These are phyloP conservation scores for Chrosomus eos DNA, from an alignment of 2,797 vertebrate genomes.

Conservation along the genomic window DNA sequence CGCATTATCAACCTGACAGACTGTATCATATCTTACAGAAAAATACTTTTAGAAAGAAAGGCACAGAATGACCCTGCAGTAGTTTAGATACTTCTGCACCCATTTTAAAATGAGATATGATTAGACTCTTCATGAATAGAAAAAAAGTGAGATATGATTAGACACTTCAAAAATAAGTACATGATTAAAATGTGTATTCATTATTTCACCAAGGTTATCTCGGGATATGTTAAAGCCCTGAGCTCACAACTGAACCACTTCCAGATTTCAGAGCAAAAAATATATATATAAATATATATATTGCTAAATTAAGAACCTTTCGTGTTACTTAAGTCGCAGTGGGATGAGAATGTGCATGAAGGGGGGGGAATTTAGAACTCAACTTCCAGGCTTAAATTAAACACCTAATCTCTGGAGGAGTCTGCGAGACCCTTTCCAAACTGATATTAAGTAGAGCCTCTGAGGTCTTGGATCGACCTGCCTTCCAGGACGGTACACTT, in stretches of 20 bases:
- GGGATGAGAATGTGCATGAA: constrained; percentile 26
- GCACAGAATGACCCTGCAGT: neutral
- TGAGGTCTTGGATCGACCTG: neutral
- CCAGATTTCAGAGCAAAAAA: constrained; percentile 3
- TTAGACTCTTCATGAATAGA: constrained; percentile 19
- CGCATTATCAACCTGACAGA: neutral
- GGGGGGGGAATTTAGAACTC: constrained; percentile 37
- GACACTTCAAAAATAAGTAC: constrained; percentile 13
- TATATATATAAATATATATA: neutral
- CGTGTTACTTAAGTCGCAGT: constrained; percentile 29
- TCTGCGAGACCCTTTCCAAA: constrained; percentile 33
- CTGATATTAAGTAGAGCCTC: constrained; percentile 22
- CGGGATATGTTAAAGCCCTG: constrained; percentile 7
- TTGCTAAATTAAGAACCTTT: constrained; percentile 42
- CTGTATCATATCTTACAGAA: neutral
- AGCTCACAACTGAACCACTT: constrained; percentile 12
- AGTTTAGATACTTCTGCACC: neutral
- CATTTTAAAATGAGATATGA: constrained; percentile 20
- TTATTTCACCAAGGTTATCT: constrained; percentile 36
- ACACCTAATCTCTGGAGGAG: constrained; percentile 48
- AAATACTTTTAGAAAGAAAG: neutral
- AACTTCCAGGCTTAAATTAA: constrained; percentile 51
- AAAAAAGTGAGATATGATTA: neutral
- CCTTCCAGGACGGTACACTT: constrained; percentile 24
- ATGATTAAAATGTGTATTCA: constrained; percentile 25